Conservation (phyloP, 64 coral and sea anemone species). For the Anthopleura sola region DNA sequence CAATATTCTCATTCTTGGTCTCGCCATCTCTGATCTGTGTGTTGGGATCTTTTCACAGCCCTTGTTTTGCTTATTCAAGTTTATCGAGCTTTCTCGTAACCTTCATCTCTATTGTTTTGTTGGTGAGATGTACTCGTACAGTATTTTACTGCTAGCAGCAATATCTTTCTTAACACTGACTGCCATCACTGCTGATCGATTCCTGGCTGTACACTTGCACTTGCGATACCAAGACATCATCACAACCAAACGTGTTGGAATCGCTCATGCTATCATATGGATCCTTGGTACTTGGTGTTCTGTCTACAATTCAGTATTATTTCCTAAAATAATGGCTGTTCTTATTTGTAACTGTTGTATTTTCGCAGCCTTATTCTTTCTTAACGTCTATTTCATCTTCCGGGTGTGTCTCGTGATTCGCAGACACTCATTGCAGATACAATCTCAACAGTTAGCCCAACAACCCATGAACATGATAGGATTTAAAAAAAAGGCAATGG, state of each 20-base stretch:
- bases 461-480: not conserved
- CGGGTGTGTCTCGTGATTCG: not conserved
- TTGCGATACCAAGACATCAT: slow-evolving; percentile 6
- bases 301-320: not conserved
- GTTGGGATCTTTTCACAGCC: not conserved
- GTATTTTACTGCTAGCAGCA: not conserved
- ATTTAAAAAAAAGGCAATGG: not conserved
- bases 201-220: not conserved
- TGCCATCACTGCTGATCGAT: slow-evolving; percentile 14
- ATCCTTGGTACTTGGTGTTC: not conserved
- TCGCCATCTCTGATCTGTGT: no score
- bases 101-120: not conserved
- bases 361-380: not conserved
- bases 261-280: not conserved
- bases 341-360: not conserved
- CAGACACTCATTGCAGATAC: slow-evolving; percentile 2
- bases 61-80: not conserved
- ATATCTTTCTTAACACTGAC: not conserved
- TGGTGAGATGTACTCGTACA: not conserved
- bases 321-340: not conserved
- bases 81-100: not conserved
- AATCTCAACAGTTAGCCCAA: not conserved
- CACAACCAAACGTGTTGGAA: not conserved
- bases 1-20: no score
- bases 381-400: slow-evolving; percentile 14